Evolutionary conservation across 2,888 invertebrate genomes (phyloP), one percentile per base, ranked within the genome.

Genomic region (Dysmachus trigonus): DNA sequence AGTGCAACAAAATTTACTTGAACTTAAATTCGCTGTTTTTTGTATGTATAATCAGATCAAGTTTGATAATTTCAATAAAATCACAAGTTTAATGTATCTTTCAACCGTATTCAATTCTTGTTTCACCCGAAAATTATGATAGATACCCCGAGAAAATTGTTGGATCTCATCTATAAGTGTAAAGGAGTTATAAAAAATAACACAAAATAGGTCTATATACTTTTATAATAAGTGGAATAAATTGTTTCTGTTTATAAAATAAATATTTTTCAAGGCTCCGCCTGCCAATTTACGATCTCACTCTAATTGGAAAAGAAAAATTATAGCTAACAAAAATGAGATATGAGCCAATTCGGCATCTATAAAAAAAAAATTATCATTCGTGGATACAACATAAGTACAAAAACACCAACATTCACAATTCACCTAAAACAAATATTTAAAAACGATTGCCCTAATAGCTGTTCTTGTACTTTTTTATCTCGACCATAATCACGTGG

Each of bases 401-500:
- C 62, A 27, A 22, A 62, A 22, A 62, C 62, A 62, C 47, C 47
- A n/a, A 47, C 62, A 22, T 62, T 62, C 62, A 62, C 62, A 62
- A 62, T 22, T 62, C 62, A 27, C 10, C 62, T 62, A 62, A 62
- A 27, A 27, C 62, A 22, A 1, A 22, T n/a, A 47, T 62, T 62
- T 62, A 62, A 62, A n/a, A 62, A 62, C 22, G 18, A 22, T 5
- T 7, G 22, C 10, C 31, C 93, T 93, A 98, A 93, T 97, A 99
- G 92, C 96, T 97, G 7, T 98, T 98, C 93, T 99, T 99, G 92
- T 99, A 99, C 93, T 99, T 99, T 92, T 99, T 99, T 88, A 99
- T 97, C 93, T 99, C 99, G 1, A 99, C 98, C 98, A 99, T 99
- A 87, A 99, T 97, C 87, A 98, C 97, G 93, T 99, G 99, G 90